Base-by-base conservation (phyloP, 2,888 invertebrate genomes). In the Eupeodes latifasciatus region DNA sequence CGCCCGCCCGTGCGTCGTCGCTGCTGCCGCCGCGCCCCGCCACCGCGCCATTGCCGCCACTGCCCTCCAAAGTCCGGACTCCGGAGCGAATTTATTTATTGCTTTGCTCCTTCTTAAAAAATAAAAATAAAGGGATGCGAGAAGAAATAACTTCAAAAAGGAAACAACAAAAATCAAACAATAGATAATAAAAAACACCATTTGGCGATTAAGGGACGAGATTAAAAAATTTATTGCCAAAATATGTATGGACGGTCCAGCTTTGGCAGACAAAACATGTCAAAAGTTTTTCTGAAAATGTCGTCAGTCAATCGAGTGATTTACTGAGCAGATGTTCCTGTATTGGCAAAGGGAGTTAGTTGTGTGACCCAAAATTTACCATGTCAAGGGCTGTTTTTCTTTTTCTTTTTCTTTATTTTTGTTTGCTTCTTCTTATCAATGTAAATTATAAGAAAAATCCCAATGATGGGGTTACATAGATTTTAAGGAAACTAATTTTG, bases 191-290 rank as follows among this genome's bases (percentile, higher is more conserved):
- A 92, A 92, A 92, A 93, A 93, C 92, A 93, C 92, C 93, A 93
- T 93, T 93, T 93, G 93, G 92, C 93, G 93, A 93, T 93, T 93
- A 93, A 93, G 92, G 92, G 92, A 92, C 93, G 91, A 93, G 93
- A 94, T 93, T 94, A 93, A 94, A 93, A 94, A 93, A 93, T 93
- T 94, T 93, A 93, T 94, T 93, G 92, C 93, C 90, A 92, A 93
- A 93, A 93, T 93, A 93, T 94, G 93, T 94, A 94, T 93, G 92
- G 92, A 91, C 90, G 55, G 85, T 85, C 81, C 81, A 81, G 86
- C 85, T 69, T 89, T 89, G 77, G 87, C 77, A 83, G 80, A 81
- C 80, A 84, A 89, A 82, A 82, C 80, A 87, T 83, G 84, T 85
- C 77, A 84, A 80, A 84, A 86, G 81, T 89, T 83, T 76, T 82